These are phyloP conservation scores for Calephelis nemesis DNA, from an alignment of 1,140 invertebrate species.

Conservation along the genomic window DNA sequence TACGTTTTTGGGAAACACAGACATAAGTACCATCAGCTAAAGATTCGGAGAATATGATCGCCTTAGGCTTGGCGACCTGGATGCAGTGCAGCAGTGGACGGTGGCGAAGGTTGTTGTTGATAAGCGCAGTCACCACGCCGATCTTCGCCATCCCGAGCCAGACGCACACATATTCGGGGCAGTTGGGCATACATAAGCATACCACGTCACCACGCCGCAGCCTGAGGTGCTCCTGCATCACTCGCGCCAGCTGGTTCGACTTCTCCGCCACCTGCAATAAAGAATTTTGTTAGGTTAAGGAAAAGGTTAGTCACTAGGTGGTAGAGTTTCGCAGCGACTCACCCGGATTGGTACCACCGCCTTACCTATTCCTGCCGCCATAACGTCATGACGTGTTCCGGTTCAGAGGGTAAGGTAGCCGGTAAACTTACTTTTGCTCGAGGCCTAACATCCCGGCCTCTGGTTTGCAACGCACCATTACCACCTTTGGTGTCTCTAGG, in stretches of 20 bases:
- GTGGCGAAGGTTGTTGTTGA: conserved; percentile 94
- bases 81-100: conserved; percentile 92
- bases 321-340: no score
- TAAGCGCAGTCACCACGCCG: conserved; percentile 92
- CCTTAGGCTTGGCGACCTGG: conserved; percentile 88
- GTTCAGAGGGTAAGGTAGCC: no score
- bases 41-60: conserved; percentile 89
- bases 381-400: no score
- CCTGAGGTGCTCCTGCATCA: conserved; percentile 86
- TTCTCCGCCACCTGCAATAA: conserved; percentile 87
- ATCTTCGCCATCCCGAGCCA: conserved; percentile 96
- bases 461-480: no score
- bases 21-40: conserved; percentile 81
- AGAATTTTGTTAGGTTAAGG: no score
- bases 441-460: no score
- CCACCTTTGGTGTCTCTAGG: no score
- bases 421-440: no score
- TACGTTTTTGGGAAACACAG: no score
- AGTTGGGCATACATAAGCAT: conserved; percentile 94
- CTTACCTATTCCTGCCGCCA: no score
- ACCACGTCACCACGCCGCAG: conserved; percentile 92
- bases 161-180: conserved; percentile 91
- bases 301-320: no score
- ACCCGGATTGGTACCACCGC: no score
- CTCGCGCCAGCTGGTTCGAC: conserved; percentile 91